These are phyloP conservation scores for Patella depressa DNA, from an alignment of 2,888 invertebrate genomes.

Conservation along the genomic window DNA sequence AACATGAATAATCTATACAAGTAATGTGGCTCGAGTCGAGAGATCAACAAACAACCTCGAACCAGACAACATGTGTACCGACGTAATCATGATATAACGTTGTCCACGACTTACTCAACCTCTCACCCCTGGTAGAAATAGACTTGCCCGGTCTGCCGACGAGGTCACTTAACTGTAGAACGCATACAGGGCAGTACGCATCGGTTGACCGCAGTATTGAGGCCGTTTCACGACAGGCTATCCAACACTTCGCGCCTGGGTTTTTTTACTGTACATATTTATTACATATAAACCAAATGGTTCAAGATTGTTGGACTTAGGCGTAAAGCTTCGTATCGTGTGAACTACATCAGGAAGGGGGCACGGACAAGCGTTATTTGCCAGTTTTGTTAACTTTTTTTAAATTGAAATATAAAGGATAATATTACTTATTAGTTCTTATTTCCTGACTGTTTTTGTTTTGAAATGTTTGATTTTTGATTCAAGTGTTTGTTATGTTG, in stretches of 20 bases:
- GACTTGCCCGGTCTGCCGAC: conserved; percentile 47
- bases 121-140: conserved; percentile 52
- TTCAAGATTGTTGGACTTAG: conserved; percentile 10
- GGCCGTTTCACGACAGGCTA: conserved; percentile 3
- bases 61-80: conserved; percentile 10
- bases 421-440: no score
- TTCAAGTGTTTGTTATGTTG: no score
- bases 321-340: neutral
- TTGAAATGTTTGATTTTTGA: no score
- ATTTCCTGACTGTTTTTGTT: no score
- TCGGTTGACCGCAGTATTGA: conserved; percentile 52
- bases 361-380: neutral
- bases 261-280: neutral
- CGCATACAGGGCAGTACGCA: conserved; percentile 54
- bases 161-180: conserved; percentile 56
- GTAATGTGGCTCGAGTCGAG: neutral
- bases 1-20: no score
- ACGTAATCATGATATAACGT: conserved; percentile 4
- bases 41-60: neutral
- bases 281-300: neutral
- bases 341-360: conserved; percentile 4
- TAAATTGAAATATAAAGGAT: no score
- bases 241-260: neutral
- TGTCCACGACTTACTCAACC: conserved; percentile 32
- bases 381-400: no score